Evolutionary conservation across 2,797 vertebrate species (phyloP), one percentile per base, ranked within the genome.

Genomic region (Neosalanx taihuensis): DNA sequence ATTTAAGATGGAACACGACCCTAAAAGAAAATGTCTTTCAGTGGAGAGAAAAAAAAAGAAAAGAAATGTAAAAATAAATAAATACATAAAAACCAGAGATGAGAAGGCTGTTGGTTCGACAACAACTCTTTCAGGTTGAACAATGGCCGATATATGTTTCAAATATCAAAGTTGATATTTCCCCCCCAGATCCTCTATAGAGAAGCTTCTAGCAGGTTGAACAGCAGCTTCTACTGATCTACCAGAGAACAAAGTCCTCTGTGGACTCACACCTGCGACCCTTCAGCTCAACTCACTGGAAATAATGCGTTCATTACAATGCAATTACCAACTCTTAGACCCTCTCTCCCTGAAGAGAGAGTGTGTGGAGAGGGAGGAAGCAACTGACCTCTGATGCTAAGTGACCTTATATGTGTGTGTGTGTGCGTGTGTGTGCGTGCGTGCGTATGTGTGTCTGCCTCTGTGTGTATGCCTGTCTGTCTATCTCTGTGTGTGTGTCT

Each of bases 301-400:
- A 91, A 85, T 91, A 91, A 92, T 89, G 84, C 91, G 85, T 89
- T 93, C 89, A 90, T 93, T 91, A 91, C 85, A 87, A 89, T 72
- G 76, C 88, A 92, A 90, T 91, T 93, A 91, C 90, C 86, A 80
- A 89, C 88, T 88, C 87, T 91, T 91, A 92, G 75, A 83, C 81
- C 82, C 80, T 82, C 87, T 86, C 78, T 72, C 75, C 77, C 79
- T 90, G 81, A 88, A 84, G 84, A 81, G 81, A 84, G 74, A 76
- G 70, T 75, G 70, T 73, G 74, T 67, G 75, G 75, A 82, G 79
- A 80, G 66, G 29, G 65, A 60, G 26, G 66, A 17, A 46, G 23
- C 15, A 56, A 41, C 79, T 81, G 79, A 86, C 83, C 79, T 20
- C 78, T 82, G 76, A 86, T 85, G 83, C 81, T 85, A 84, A 87